Evolutionary conservation across 1,140 invertebrate species (phyloP).

Genomic region (Lasaia peninsularis): DNA sequence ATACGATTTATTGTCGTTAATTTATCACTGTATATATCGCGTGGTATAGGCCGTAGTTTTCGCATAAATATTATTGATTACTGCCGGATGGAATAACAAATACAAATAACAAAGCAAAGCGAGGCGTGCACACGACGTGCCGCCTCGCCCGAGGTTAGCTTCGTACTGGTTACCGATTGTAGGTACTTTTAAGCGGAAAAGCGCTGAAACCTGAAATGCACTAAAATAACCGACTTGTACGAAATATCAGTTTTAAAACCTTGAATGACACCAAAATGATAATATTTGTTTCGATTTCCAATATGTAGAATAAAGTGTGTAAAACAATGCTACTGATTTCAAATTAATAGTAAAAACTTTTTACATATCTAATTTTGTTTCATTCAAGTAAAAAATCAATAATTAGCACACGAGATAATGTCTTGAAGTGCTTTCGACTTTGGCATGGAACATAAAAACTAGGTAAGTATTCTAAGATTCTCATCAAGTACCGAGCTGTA

Average conservation of each 20-base stretch:
- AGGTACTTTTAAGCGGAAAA: slow-evolving; percentile 14
- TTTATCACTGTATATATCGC: slow-evolving; percentile 37
- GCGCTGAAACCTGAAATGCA: slow-evolving; percentile 12
- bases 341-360: no score
- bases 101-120: slow-evolving; percentile 69
- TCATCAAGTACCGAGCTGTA: no score
- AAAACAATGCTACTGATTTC: no score
- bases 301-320: no score
- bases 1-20: slow-evolving; percentile 43
- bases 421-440: no score
- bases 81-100: slow-evolving; percentile 65
- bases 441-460: no score
- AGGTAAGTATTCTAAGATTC: no score
- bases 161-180: slow-evolving; percentile 47
- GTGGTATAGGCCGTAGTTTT: slow-evolving; percentile 48
- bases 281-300: no score
- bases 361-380: no score
- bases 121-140: slow-evolving; percentile 69
- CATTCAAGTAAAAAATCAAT: no score
- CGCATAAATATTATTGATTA: slow-evolving; percentile 62
- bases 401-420: no score
- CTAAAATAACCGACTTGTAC: no score
- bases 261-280: not conserved
- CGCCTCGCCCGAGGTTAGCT: slow-evolving; percentile 69
- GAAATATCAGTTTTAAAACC: not conserved